Evolutionary conservation across 2,888 invertebrate genomes (phyloP), one percentile per base, ranked within the genome.

Genomic region (Sinhomidia bicolor): DNA sequence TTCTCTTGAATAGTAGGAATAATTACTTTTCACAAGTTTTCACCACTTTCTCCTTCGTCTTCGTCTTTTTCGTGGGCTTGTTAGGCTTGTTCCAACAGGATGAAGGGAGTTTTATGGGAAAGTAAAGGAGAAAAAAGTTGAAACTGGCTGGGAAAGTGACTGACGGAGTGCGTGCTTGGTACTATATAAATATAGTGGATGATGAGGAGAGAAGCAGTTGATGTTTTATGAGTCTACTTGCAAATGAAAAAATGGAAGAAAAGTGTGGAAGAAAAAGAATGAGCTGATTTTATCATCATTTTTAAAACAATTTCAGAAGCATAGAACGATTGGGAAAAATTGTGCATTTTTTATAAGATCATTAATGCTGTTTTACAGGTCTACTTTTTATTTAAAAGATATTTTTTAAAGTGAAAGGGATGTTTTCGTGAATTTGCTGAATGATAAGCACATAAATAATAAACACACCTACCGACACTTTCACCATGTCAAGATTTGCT

Each of bases 11-110:
- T 68, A 36, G 68, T 1, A 14, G 36, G 68, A 68, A 68, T 36
- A 68, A 68, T 68, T 68, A 68, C 68, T 68, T 68, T 68, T 68
- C 68, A 68, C 68, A 36, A 68, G 68, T 68, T 68, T 68, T 68
- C 68, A 32, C 68, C 68, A 68, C 36, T 68, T 68, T 36, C 36
- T 36, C 17, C 23, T n/a, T 51, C 51, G 51, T 51, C n/a, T 51
- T 51, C 51, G 5, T 54, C 54, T 54, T 9, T 3, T 54, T 54
- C 54, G 14, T 12, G 23, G 14, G 12, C 60, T 6, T 6, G 60
- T 60, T 60, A 41, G 10, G 10, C 6, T 47, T n/a, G 2, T 62
- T 68, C 9, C 36, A 36, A 68, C 17, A 17, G 36, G 14, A 68
- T 36, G n/a, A 6, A 68, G n/a, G 3, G 62, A 29, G 29, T 14